phyloP scores from a whole-genome alignment of 2,888 invertebrate genomes.

The Heliconius cydno region DNA sequence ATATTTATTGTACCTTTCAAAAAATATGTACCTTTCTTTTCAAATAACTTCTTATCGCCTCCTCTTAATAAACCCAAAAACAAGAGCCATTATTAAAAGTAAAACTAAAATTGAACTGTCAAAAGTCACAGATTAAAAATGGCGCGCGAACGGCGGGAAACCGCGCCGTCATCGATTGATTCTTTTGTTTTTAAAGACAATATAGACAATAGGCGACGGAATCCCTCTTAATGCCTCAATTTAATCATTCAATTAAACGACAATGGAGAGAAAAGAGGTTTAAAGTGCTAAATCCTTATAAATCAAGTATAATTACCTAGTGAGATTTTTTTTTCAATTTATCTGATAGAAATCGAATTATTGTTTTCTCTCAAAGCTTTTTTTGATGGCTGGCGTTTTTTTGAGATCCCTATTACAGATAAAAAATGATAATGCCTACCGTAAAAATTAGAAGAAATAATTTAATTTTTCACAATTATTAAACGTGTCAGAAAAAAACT shows the following conservation, averaged over 20 bases:
- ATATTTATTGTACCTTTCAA: not conserved
- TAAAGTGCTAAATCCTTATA: conserved; percentile 71
- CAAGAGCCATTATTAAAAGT: conserved; percentile 32
- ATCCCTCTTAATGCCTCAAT: conserved; percentile 64
- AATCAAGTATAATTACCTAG: conserved; percentile 66
- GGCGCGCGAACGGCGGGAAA: conserved; percentile 47
- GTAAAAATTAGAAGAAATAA: not conserved
- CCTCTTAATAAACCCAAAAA: conserved; percentile 25
- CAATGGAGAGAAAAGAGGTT: conserved; percentile 79
- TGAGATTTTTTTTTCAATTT: conserved; percentile 34
- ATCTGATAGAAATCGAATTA: conserved; percentile 21
- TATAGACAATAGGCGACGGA: conserved; percentile 61
- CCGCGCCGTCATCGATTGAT: conserved; percentile 65
- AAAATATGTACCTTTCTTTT: not conserved
- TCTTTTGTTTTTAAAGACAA: conserved; percentile 66
- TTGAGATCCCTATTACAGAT: conserved; percentile 16
- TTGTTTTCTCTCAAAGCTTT: conserved; percentile 9
- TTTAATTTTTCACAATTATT: not conserved
- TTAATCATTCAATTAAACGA: conserved; percentile 78
- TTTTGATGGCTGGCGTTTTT: conserved; percentile 17
- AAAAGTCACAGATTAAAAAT: conserved; percentile 51
- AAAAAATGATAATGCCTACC: not conserved
- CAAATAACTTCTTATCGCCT: conserved; percentile 4
- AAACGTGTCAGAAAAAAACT: not conserved
- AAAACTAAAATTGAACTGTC: conserved; percentile 45